phyloP scores from a whole-genome alignment of 2,888 invertebrate species.

The Andrena chrysosceles region DNA sequence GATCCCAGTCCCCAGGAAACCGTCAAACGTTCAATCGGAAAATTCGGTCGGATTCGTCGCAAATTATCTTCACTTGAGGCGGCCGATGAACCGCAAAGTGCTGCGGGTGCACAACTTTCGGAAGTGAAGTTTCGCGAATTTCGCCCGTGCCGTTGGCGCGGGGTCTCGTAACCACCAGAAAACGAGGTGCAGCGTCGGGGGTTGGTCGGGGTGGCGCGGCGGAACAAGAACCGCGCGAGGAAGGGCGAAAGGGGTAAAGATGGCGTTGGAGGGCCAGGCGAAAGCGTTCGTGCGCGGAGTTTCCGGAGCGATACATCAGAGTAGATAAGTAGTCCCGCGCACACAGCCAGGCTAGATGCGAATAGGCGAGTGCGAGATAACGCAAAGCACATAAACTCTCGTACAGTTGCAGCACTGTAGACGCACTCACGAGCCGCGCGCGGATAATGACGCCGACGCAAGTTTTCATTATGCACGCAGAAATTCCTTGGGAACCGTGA shows the following conservation, averaged over 20 bases:
- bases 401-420: constrained; percentile 50
- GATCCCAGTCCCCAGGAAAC: neutral
- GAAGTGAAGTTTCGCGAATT: constrained; percentile 72
- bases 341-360: constrained; percentile 56
- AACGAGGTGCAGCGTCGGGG: constrained; percentile 56
- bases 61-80: constrained; percentile 69
- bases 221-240: constrained; percentile 9
- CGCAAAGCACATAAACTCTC: constrained; percentile 65
- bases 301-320: constrained; percentile 69
- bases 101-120: constrained; percentile 68
- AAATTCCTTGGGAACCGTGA: neutral
- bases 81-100: constrained; percentile 72
- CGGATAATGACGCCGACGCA: constrained; percentile 60
- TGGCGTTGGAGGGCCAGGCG: constrained; percentile 34
- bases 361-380: constrained; percentile 66
- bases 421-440: constrained; percentile 45
- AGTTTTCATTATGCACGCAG: constrained; percentile 35
- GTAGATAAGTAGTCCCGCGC: constrained; percentile 65
- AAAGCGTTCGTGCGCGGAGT: constrained; percentile 59
- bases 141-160: constrained; percentile 63
- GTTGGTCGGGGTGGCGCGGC: neutral
- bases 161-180: constrained; percentile 63
- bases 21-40: constrained; percentile 42
- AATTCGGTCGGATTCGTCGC: constrained; percentile 63
- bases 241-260: constrained; percentile 14